Conservation (phyloP, 2,797 vertebrate species). For the Spinus olivaceus region DNA sequence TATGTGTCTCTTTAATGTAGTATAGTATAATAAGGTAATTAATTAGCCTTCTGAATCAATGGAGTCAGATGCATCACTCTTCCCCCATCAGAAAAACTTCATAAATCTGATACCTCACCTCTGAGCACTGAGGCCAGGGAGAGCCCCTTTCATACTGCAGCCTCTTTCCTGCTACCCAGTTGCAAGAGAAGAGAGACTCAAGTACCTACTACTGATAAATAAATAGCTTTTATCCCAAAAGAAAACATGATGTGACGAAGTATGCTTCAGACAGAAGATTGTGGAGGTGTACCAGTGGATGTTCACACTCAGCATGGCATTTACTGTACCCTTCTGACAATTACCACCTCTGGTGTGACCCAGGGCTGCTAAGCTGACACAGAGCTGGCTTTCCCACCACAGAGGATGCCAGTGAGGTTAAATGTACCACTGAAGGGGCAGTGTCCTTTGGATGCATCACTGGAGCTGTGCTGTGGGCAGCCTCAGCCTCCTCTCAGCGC, state of each 20-base stretch:
- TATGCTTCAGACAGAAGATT: neutral
- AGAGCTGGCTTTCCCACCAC: neutral
- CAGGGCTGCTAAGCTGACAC: neutral
- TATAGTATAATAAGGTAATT: neutral
- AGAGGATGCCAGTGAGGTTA: neutral
- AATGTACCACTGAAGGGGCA: neutral
- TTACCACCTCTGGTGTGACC: neutral
- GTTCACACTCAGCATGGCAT: neutral
- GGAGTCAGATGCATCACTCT: neutral
- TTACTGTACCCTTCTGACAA: neutral
- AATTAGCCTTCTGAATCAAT: neutral
- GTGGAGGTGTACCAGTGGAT: rapidly evolving
- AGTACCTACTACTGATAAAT: neutral
- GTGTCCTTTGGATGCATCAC: rapidly evolving
- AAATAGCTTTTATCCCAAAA: neutral
- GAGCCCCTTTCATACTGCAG: neutral
- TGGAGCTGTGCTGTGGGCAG: neutral
- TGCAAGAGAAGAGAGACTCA: neutral
- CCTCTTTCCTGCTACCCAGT: neutral
- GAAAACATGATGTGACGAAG: neutral
- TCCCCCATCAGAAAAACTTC: neutral
- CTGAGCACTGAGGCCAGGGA: neutral
- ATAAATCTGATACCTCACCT: neutral
- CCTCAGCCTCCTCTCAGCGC: neutral
- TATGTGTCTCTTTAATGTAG: neutral